Conservation (phyloP, 2,113 vertebrate genomes). For the Hippocampus zosterae region DNA sequence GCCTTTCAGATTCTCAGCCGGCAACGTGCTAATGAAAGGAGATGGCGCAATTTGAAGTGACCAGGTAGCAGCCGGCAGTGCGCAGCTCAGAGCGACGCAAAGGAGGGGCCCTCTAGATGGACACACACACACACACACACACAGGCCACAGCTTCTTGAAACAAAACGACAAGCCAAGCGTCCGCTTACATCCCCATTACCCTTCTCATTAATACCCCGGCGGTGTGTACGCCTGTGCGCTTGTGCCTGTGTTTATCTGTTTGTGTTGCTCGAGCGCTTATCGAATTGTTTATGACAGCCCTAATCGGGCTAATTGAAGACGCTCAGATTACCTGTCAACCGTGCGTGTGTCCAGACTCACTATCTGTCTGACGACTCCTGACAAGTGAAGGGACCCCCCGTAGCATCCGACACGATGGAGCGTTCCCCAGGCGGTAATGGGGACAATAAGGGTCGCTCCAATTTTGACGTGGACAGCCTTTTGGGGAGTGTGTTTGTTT, state of each 20-base stretch:
- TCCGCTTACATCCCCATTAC: slow-evolving; percentile 96
- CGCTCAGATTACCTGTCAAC: slow-evolving; percentile 99
- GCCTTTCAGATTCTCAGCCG: slow-evolving; percentile 88
- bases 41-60: slow-evolving; percentile 97
- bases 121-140: slow-evolving; percentile 23
- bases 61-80: slow-evolving; percentile 89
- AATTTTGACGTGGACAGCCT: slow-evolving; percentile 96
- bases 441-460: slow-evolving; percentile 93
- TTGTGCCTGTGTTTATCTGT: slow-evolving; percentile 88
- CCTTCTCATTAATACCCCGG: slow-evolving; percentile 85
- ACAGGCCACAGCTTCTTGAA: slow-evolving; percentile 34
- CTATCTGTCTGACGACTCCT: slow-evolving; percentile 95
- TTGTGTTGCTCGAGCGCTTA: slow-evolving; percentile 94
- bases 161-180: slow-evolving; percentile 77
- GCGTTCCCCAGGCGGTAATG: slow-evolving; percentile 89
- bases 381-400: slow-evolving; percentile 96
- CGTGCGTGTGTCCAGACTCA: slow-evolving; percentile 90
- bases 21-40: slow-evolving; percentile 95
- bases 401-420: slow-evolving; percentile 96
- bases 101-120: slow-evolving; percentile 24
- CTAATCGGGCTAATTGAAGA: slow-evolving; percentile 99
- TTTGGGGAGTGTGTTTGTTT: slow-evolving; percentile 71
- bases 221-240: slow-evolving; percentile 31
- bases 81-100: slow-evolving; percentile 85
- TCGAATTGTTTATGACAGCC: slow-evolving; percentile 99